Conservation (phyloP, 2,888 invertebrate genomes). For the Nomada goodeniana region DNA sequence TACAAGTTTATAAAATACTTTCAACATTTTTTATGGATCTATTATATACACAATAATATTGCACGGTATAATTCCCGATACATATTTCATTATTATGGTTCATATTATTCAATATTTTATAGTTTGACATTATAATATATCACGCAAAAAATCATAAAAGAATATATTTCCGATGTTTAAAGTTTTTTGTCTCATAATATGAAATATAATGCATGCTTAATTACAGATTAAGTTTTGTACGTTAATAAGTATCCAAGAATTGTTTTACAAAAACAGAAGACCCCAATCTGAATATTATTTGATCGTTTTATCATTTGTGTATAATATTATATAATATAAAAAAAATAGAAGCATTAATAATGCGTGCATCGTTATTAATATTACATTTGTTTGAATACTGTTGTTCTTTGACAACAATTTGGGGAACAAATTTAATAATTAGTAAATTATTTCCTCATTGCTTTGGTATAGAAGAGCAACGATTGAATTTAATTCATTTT, state of each 20-base stretch:
- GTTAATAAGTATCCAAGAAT: background rate
- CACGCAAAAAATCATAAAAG: background rate
- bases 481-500: background rate
- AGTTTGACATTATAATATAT: background rate
- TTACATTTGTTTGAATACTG: background rate
- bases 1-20: slow-evolving; percentile 2
- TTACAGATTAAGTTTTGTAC: background rate
- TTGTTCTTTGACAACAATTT: background rate
- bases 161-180: background rate
- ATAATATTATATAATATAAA: slow-evolving; percentile 10
- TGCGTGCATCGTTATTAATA: slow-evolving; percentile 6
- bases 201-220: slow-evolving; percentile 8
- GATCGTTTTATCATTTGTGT: slow-evolving; percentile 19
- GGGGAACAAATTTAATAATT: background rate
- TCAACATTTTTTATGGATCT: background rate
- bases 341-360: slow-evolving; percentile 9
- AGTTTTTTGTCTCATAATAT: background rate
- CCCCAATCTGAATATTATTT: slow-evolving; percentile 50
- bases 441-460: slow-evolving; percentile 5
- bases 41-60: slow-evolving; percentile 24
- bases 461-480: background rate
- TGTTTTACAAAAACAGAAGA: slow-evolving; percentile 20
- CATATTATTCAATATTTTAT: slow-evolving; percentile 28
- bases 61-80: slow-evolving; percentile 54
- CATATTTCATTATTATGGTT: slow-evolving; percentile 39